Evolutionary conservation across 2,113 vertebrate genomes (phyloP), one percentile per base, ranked within the genome.

Genomic region (Sardina pilchardus): DNA sequence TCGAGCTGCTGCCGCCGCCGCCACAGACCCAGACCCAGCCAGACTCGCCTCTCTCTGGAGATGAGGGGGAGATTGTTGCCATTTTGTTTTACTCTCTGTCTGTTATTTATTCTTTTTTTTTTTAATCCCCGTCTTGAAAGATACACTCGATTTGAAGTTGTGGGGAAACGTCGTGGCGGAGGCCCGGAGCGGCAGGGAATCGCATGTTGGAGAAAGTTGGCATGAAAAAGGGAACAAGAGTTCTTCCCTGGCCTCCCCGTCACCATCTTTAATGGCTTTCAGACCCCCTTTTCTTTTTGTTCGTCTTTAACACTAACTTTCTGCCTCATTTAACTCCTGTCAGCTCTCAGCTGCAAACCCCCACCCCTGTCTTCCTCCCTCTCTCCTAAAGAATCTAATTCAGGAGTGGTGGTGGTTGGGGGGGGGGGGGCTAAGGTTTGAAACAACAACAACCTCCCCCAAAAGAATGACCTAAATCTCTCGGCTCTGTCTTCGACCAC

Each of bases 251-350:
- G 93, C 86, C 91, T 93, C 90, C 89, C 91, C 93, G 93, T 93
- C 92, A 85, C 93, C 91, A 90, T 92, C 91, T 71, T 92, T 94
- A 93, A 95, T 94, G 93, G 92, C 87, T 92, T 90, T 92, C 84
- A 87, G 91, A 91, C 86, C 90, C 91, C 93, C 92, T 43, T 36
- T 94, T 94, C 63, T 71, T 93, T 94, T 91, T 92, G 91, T 93
- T 88, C 85, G 86, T 84, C 92, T 88, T 92, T 85, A 89, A 90
- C 92, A 90, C 90, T 90, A 93, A 93, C 91, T 93, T 94, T 94
- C 92, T 91, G 93, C 93, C 93, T 94, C 94, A 95, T 95, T 95
- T 93, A 93, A 91, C 92, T 93, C 91, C 90, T 92, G 92, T 91
- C 92, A 93, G 92, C 93, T 92, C 90, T 71, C n/a, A 10, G 63